Evolutionary conservation across 2,888 invertebrate genomes (phyloP).

Genomic region (Trachelus troglodyta): DNA sequence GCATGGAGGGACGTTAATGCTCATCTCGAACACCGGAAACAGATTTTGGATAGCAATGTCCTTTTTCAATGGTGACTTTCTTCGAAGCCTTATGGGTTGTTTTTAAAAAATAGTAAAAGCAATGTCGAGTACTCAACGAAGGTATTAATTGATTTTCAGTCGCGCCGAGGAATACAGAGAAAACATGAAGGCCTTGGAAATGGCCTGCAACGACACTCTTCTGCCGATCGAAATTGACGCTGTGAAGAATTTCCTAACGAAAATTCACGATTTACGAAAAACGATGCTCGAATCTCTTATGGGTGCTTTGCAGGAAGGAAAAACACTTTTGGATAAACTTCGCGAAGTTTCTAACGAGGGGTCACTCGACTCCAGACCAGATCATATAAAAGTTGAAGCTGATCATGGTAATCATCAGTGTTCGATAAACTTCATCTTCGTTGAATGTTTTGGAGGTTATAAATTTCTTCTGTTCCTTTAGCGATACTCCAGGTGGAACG

Average conservation of each 20-base stretch:
- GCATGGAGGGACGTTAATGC: constrained; percentile 87
- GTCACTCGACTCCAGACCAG: constrained; percentile 80
- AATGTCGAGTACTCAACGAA: neutral
- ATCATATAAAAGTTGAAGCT: constrained; percentile 70
- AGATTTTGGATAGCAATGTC: constrained; percentile 81
- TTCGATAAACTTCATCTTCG: neutral
- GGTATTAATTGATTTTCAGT: constrained; percentile 54
- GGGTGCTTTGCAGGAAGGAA: constrained; percentile 84
- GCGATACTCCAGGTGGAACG: constrained; percentile 78
- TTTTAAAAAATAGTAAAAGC: neutral
- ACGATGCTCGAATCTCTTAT: constrained; percentile 81
- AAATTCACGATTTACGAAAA: constrained; percentile 78
- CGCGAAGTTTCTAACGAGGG: constrained; percentile 78
- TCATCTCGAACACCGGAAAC: constrained; percentile 81
- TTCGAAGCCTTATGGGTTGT: neutral
- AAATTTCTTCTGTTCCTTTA: constrained; percentile 52
- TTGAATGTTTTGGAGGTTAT: neutral
- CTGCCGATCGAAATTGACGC: constrained; percentile 79
- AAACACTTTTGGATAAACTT: constrained; percentile 78
- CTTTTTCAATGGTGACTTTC: constrained; percentile 75
- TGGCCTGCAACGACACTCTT: constrained; percentile 75
- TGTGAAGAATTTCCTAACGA: constrained; percentile 76
- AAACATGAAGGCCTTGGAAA: constrained; percentile 76
- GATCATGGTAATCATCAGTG: constrained; percentile 50
- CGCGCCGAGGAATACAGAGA: constrained; percentile 77